Evolutionary conservation across 2,113 vertebrate species (phyloP).

Genomic region (Notiomystis cincta): DNA sequence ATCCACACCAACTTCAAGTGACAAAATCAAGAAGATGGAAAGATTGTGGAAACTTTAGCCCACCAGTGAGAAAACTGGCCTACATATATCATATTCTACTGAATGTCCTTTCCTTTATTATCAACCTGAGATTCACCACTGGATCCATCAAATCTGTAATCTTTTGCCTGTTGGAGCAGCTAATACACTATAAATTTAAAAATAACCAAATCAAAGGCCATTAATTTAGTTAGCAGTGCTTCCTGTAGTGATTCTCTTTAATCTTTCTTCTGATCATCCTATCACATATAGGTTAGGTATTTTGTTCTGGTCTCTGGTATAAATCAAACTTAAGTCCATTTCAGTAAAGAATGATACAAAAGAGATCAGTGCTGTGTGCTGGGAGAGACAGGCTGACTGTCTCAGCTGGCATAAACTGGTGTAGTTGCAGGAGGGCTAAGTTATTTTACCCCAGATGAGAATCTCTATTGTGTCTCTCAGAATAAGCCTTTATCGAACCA

Average conservation of each 20-base stretch:
- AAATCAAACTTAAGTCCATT: not conserved
- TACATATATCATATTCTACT: not conserved
- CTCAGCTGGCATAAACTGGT: not conserved
- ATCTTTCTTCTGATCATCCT: not conserved
- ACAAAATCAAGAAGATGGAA: not conserved
- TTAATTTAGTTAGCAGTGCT: not conserved
- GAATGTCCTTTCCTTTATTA: not conserved
- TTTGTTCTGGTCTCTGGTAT: not conserved
- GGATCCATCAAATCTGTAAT: not conserved
- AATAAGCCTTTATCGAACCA: constrained; percentile 31
- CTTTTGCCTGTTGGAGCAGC: not conserved
- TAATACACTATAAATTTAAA: not conserved
- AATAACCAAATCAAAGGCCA: not conserved
- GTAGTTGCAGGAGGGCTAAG: not conserved
- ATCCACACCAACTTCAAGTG: not conserved
- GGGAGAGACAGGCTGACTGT: not conserved
- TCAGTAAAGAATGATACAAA: not conserved
- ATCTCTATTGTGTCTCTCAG: constrained; percentile 10
- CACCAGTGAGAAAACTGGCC: not conserved
- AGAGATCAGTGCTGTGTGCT: not conserved
- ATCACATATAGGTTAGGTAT: accelerated
- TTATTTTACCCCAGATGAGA: constrained; percentile 24
- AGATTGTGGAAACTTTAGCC: not conserved
- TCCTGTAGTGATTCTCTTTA: not conserved
- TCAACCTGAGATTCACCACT: not conserved